These are phyloP conservation scores for Zele albiditarsus DNA, from an alignment of 2,888 invertebrate genomes.

Conservation along the genomic window DNA sequence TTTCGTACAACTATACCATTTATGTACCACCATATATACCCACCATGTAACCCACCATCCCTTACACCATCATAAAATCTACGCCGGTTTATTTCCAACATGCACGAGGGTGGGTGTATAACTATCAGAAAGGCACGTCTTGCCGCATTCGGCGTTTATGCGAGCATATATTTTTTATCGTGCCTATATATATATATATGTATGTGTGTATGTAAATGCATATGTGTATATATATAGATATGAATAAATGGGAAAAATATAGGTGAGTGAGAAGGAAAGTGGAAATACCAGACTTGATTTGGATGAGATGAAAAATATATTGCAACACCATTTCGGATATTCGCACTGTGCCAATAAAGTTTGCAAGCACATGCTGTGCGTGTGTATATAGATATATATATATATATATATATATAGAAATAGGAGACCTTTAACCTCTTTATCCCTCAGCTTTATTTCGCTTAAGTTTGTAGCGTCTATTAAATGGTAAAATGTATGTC, in stretches of 20 bases:
- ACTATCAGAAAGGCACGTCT: constrained; percentile 18
- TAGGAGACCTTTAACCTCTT: constrained; percentile 14
- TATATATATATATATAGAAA: background rate
- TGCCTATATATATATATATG: constrained; percentile 3
- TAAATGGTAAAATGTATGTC: constrained; percentile 29
- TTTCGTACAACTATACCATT: constrained; percentile 28
- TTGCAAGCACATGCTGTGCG: background rate
- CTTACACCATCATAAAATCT: constrained; percentile 36
- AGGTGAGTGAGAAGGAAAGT: constrained; percentile 1
- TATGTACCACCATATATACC: constrained; percentile 16
- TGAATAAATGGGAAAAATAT: background rate
- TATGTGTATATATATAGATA: background rate
- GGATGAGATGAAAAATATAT: constrained; percentile 55
- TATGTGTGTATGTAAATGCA: constrained; percentile 9
- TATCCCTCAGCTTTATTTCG: constrained; percentile 23
- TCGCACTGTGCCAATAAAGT: constrained; percentile 37
- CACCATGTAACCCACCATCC: constrained; percentile 3
- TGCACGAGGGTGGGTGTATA: constrained; percentile 16
- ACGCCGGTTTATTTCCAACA: constrained; percentile 9
- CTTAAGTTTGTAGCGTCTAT: background rate
- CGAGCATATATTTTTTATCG: constrained; percentile 24
- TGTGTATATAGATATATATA: background rate
- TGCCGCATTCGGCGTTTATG: constrained; percentile 27
- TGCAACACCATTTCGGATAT: constrained; percentile 36
- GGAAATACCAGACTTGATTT: constrained; percentile 47